A percentile compares a stretch with the other conserved stretches of the same genome.
Evolutionary conservation across 1,140 invertebrate genomes (phyloP).

Genomic region (Neotoxoptera formosana): DNA sequence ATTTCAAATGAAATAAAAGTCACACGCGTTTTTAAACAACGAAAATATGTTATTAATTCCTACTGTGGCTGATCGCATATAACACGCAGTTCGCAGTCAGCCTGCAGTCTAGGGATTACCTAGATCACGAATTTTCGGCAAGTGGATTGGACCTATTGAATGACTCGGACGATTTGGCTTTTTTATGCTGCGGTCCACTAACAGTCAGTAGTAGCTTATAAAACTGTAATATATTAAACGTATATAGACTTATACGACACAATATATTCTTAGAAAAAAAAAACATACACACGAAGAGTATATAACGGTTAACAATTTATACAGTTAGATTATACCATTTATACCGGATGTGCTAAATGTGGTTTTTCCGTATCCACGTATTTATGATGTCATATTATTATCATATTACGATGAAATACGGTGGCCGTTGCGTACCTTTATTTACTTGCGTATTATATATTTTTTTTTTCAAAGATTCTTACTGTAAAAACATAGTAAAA

Average conservation of each 20-base stretch:
- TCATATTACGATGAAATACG: too few species aligned
- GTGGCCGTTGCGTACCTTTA: too few species aligned
- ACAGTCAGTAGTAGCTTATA: background rate
- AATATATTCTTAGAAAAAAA: background rate
- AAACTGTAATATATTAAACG: background rate
- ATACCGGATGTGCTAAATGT: background rate
- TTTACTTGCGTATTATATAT: too few species aligned
- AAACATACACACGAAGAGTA: background rate
- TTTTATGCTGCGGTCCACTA: background rate
- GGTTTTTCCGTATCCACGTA: background rate
- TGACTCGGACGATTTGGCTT: background rate
- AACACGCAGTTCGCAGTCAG: background rate
- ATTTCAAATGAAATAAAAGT: background rate
- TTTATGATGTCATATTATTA: background rate
- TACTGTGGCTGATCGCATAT: background rate
- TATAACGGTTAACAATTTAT: background rate
- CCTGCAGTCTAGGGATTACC: background rate
- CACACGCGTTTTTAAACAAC: background rate
- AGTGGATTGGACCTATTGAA: background rate
- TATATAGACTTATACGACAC: background rate
- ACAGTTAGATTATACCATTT: background rate
- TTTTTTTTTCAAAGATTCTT: too few species aligned
- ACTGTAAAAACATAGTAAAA: too few species aligned
- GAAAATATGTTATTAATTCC: background rate
- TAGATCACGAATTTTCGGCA: background rate